Percentiles rank a stretch among this genome's conserved stretches.
Evolutionary conservation across 2,113 vertebrate species (phyloP).

Genomic region (Psittacara wagleri): DNA sequence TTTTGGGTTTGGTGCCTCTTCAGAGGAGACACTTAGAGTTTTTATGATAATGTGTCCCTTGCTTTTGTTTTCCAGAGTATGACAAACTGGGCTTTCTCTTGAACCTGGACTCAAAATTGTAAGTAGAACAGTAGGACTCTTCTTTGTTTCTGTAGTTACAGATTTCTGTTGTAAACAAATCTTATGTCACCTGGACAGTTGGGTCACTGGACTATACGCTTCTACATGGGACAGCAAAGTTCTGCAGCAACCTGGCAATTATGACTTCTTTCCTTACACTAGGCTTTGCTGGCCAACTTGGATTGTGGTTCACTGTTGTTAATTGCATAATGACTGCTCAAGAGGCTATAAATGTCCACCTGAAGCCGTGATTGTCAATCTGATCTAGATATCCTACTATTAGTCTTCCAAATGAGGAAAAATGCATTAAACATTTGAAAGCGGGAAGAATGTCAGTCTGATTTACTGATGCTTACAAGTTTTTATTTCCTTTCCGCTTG

Average conservation of each 20-base stretch:
- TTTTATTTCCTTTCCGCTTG: background rate
- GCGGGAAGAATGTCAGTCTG: background rate
- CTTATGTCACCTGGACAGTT: background rate
- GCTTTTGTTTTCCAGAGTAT: slow-evolving; percentile 85
- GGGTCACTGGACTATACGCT: background rate
- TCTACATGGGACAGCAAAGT: background rate
- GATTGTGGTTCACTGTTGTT: background rate
- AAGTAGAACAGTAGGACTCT: slow-evolving; percentile 75
- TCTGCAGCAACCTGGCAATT: background rate
- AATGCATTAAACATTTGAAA: background rate
- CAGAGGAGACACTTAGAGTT: background rate
- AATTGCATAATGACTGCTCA: slow-evolving; percentile 7
- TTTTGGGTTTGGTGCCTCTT: background rate
- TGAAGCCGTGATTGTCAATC: background rate
- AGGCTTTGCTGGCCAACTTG: background rate
- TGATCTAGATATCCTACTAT: background rate
- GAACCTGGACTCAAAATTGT: slow-evolving; percentile 93
- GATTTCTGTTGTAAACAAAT: background rate
- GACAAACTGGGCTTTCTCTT: slow-evolving; percentile 95
- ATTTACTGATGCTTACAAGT: background rate
- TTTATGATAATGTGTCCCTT: slow-evolving; percentile 41
- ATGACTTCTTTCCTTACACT: background rate
- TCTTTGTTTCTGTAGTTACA: background rate
- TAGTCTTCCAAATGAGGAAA: background rate
- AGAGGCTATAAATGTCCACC: background rate